Base-by-base conservation (phyloP, 2,797 vertebrate genomes). In the Eutrigla gurnardus region DNA sequence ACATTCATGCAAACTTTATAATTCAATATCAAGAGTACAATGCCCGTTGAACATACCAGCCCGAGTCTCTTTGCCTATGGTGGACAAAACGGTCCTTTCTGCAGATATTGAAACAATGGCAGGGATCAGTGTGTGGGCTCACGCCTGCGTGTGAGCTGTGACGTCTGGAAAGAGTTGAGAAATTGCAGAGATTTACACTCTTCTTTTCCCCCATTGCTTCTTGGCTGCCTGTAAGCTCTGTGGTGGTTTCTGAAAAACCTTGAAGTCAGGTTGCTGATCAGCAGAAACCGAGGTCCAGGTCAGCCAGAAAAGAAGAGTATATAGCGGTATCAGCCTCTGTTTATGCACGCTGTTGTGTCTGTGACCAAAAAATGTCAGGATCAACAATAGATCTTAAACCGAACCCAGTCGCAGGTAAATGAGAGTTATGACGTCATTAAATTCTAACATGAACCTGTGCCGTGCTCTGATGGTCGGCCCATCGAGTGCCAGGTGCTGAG, bases 131-230 rank as follows among this genome's bases (percentile, higher is more conserved):
- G 81, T 78, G 85, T 86, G 83, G 86, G 86, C 74, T 78, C 79
- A 55, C 11, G 81, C 80, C 81, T 81, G 88, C 86, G 80, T 76
- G 73, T 65, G 69, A 73, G 70, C 84, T 86, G 63, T 87, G 86
- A 90, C 58, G 81, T 85, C 83, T 91, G 90, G 78, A 86, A 89
- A 81, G 65, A 88, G 80, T 83, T 89, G 89, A 91, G 80, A 86
- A 85, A 91, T 70, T 81, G 59, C 82, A 86, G 83, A 84, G 37
- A 80, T 80, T 90, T 89, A 80, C 65, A 35, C 75, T 90, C 75
- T 75, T 73, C 47, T 70, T 80, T 61, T 80, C 55, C 46, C 49
- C 36, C 18, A 36, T 69, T 80, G 50, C 53, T 67, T 90, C 59
- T 87, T 92, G 88, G 86, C 91, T 82, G 77, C 50, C 13, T 58